Conservation (phyloP, 2,797 vertebrate genomes). For the Rousettus madagascariensis region DNA sequence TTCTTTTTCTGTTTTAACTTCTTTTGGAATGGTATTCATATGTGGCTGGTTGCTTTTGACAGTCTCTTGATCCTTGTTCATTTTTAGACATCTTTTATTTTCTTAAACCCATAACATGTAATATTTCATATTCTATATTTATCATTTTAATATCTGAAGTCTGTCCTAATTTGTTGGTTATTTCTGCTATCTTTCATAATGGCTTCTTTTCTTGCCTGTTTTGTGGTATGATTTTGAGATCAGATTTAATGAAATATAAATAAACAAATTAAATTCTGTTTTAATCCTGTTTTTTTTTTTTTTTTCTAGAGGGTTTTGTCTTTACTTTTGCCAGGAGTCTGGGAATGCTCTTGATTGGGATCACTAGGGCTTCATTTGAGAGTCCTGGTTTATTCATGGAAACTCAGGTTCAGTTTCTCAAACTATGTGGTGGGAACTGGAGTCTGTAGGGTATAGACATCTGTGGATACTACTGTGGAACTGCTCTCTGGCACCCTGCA, state of each 20-base stretch:
- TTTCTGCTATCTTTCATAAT: not conserved
- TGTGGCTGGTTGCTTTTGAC: constrained; percentile 7
- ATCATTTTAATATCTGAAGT: not conserved
- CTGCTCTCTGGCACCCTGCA: not conserved
- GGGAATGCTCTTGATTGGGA: not conserved
- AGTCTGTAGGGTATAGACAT: not conserved
- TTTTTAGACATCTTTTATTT: constrained; percentile 19
- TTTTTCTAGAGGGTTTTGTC: not conserved
- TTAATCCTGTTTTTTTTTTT: not conserved
- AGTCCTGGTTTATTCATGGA: not conserved
- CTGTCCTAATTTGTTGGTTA: not conserved
- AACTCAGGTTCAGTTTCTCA: not conserved
- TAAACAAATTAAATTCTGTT: not conserved
- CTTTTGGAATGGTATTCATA: not conserved
- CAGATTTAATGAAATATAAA: not conserved
- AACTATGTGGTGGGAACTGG: not conserved
- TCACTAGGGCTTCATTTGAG: not conserved
- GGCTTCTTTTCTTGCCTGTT: not conserved
- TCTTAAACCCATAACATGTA: not conserved
- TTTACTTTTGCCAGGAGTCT: not conserved
- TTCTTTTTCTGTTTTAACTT: not conserved
- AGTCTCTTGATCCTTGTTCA: not conserved
- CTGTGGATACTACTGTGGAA: not conserved
- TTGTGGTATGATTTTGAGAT: constrained; percentile 13
- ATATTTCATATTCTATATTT: not conserved